Percentiles rank a stretch among this genome's conserved stretches.
phyloP scores from a whole-genome alignment of 2,888 invertebrate species.

The Cenopis cana region DNA sequence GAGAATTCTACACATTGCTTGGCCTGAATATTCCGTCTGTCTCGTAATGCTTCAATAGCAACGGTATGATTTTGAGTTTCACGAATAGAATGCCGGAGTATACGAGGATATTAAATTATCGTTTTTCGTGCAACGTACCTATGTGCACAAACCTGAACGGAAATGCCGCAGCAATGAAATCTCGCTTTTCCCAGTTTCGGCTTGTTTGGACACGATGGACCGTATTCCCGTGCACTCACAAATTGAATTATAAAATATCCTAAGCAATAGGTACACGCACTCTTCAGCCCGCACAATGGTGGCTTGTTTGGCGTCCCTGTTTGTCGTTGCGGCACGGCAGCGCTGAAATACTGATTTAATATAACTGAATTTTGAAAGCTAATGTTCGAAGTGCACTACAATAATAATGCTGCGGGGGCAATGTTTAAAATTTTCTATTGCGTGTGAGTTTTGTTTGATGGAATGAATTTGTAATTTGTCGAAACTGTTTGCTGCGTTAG shows the following conservation, averaged over 20 bases:
- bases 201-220: not conserved
- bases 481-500: not conserved
- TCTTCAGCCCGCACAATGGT: constrained; percentile 63
- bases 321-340: constrained; percentile 60
- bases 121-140: not conserved
- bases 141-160: not conserved
- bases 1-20: too few relatives aligned
- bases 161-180: constrained; percentile 3
- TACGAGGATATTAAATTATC: too few relatives aligned
- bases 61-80: too few relatives aligned
- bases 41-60: too few relatives aligned
- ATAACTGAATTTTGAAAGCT: constrained; percentile 52
- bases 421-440: constrained; percentile 39
- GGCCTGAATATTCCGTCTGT: too few relatives aligned
- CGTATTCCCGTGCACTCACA: constrained; percentile 12
- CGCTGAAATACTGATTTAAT: constrained; percentile 65
- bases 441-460: constrained; percentile 24
- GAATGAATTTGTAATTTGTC: constrained; percentile 39
- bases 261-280: constrained; percentile 50
- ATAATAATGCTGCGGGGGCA: constrained; percentile 32
- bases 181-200: constrained; percentile 11
- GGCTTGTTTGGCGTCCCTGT: constrained; percentile 71
- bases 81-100: too few relatives aligned
- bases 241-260: constrained; percentile 41
- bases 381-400: constrained; percentile 44